A percentile compares a stretch with the other conserved stretches of the same genome.
Conservation (phyloP, 2,113 vertebrate species). For the Carassius auratus region DNA sequence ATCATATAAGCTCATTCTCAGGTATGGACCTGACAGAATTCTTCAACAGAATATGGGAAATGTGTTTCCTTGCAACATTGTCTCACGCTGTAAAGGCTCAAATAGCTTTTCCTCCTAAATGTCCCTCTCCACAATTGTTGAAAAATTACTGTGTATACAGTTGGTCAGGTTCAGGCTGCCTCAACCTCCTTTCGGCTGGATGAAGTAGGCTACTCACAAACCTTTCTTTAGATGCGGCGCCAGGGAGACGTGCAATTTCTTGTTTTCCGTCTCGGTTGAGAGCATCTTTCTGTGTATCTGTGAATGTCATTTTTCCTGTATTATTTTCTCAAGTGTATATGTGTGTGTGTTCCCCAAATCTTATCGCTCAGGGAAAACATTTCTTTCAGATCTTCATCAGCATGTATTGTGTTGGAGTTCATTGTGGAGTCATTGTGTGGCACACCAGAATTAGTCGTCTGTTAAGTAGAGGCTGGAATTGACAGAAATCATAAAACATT, state of each 20-base stretch:
- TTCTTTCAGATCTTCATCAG: not conserved
- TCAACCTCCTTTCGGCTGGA: not conserved
- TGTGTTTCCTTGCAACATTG: not conserved
- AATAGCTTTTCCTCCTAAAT: not conserved
- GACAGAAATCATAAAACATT: not conserved
- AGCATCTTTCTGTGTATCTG: constrained; percentile 40
- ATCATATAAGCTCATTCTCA: not conserved
- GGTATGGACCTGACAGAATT: not conserved
- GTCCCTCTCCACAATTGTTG: constrained; percentile 38
- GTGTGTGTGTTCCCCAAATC: not conserved
- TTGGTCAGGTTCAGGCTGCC: constrained; percentile 69
- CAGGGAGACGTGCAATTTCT: constrained; percentile 55
- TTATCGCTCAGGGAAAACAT: not conserved
- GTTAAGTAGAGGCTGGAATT: constrained; percentile 18
- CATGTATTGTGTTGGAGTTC: not conserved
- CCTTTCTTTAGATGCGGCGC: constrained; percentile 38
- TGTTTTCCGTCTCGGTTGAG: constrained; percentile 2
- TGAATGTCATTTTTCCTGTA: constrained; percentile 24
- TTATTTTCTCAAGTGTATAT: not conserved
- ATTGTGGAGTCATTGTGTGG: constrained; percentile 1
- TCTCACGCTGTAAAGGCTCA: constrained; percentile 14
- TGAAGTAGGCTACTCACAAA: constrained; percentile 50
- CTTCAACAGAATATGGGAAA: not conserved
- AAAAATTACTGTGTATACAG: constrained; percentile 48
- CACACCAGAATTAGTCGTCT: not conserved